Percentiles rank a stretch among this genome's conserved stretches.
Evolutionary conservation across 64 coral and sea anemone species (phyloP).

Genomic region (Montipora sp.): DNA sequence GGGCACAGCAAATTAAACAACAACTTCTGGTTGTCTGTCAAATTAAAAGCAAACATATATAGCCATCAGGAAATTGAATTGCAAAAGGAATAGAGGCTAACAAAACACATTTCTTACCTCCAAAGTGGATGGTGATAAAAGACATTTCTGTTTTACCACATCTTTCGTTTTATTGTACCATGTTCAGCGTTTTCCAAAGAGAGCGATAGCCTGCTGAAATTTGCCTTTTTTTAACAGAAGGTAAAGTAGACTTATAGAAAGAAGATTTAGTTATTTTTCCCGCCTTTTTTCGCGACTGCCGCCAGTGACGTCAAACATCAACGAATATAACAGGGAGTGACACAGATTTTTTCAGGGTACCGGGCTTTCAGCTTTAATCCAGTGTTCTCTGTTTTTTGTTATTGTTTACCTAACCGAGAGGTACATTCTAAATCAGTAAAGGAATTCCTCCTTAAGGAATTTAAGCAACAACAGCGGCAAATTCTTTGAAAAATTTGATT

Average conservation of each 20-base stretch:
- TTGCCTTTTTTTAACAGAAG: too few relatives aligned
- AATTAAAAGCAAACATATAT: neutral
- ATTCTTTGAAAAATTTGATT: too few relatives aligned
- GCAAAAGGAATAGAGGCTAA: neutral
- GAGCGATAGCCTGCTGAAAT: neutral
- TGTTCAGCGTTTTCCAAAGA: neutral
- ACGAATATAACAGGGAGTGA: too few relatives aligned
- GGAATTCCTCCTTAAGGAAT: too few relatives aligned
- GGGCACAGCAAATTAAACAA: constrained; percentile 56
- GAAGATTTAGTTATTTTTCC: neutral
- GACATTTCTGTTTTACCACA: neutral
- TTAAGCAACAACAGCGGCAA: too few relatives aligned
- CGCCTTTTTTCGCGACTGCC: neutral
- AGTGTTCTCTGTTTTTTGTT: too few relatives aligned
- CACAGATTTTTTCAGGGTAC: too few relatives aligned
- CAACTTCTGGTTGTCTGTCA: constrained; percentile 52
- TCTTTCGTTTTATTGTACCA: neutral
- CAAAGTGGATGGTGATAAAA: constrained; percentile 41
- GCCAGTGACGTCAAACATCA: constrained; percentile 12
- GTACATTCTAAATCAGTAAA: too few relatives aligned
- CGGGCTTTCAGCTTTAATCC: too few relatives aligned
- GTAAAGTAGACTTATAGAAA: neutral
- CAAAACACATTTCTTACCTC: constrained; percentile 6
- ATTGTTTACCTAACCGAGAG: too few relatives aligned
- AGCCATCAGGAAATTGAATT: neutral